Percentiles rank a stretch among this genome's conserved stretches.
These are phyloP conservation scores for Zaprionus lineosus DNA, from an alignment of 2,888 invertebrate species.

Conservation along the genomic window DNA sequence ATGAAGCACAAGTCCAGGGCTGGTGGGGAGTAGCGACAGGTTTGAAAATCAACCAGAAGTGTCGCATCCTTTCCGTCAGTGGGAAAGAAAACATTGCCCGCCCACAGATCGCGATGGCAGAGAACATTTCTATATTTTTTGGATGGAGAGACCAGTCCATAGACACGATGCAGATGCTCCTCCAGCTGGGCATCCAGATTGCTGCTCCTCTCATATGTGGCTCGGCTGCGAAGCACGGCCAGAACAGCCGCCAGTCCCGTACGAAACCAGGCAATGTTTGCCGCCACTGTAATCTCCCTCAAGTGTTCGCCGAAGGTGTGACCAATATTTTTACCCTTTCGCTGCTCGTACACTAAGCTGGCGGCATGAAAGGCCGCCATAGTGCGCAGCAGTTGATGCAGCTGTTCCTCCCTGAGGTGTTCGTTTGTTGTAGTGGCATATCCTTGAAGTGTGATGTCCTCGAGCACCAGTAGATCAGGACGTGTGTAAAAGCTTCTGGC, in stretches of 20 bases:
- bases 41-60: conserved; percentile 80
- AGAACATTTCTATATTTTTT: conserved; percentile 83
- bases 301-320: conserved; percentile 41
- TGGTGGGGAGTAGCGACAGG: conserved; percentile 78
- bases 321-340: conserved; percentile 51
- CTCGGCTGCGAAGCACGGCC: conserved; percentile 54
- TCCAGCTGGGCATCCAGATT: conserved; percentile 59
- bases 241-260: conserved; percentile 68
- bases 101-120: conserved; percentile 82
- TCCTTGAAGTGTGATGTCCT: conserved; percentile 76
- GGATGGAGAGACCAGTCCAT: conserved; percentile 73
- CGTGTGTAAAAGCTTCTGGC: conserved; percentile 79
- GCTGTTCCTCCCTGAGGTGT: conserved; percentile 58
- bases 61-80: conserved; percentile 29
- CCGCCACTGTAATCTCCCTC: conserved; percentile 69
- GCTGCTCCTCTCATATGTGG: conserved; percentile 49
- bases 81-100: conserved; percentile 79
- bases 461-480: conserved; percentile 80
- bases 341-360: conserved; percentile 81
- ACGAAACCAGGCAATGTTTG: conserved; percentile 72
- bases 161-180: conserved; percentile 56
- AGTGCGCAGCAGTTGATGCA: conserved; percentile 75
- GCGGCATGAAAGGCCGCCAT: conserved; percentile 82
- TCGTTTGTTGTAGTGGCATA: conserved; percentile 33
- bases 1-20: conserved; percentile 77